A percentile compares a stretch with the other conserved stretches of the same genome.
These are phyloP conservation scores for Aporrectodea caliginosa DNA, from an alignment of 1,140 invertebrate species.

Conservation along the genomic window DNA sequence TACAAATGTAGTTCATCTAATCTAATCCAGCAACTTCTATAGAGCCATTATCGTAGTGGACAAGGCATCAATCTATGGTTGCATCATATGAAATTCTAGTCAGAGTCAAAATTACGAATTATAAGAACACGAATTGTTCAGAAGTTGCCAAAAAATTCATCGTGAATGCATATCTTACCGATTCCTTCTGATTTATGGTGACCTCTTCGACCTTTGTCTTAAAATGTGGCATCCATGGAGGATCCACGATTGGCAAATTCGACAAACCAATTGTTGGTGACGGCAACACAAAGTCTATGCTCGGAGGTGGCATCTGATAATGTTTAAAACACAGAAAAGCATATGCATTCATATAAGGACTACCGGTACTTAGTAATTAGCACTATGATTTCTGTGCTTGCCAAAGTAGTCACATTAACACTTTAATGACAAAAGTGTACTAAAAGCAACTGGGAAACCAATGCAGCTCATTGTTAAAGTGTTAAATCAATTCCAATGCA, in stretches of 20 bases:
- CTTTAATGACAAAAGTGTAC: too few species aligned
- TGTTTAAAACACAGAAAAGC: too few species aligned
- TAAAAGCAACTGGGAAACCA: too few species aligned
- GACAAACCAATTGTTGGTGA: conserved; percentile 89
- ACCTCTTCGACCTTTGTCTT: conserved; percentile 99
- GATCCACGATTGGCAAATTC: conserved; percentile 75
- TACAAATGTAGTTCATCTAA: not conserved
- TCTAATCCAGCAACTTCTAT: not conserved
- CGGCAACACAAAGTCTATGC: conserved; percentile 96
- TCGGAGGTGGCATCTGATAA: conserved; percentile 79
- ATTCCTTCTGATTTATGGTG: conserved; percentile 95
- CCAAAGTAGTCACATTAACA: too few species aligned
- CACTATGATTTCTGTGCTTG: too few species aligned
- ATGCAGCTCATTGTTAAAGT: too few species aligned
- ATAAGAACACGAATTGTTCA: too few species aligned
- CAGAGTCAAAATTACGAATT: not conserved
- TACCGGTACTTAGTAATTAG: too few species aligned
- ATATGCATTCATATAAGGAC: too few species aligned
- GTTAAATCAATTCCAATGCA: too few species aligned
- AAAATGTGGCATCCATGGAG: conserved; percentile 94
- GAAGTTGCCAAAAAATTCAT: too few species aligned
- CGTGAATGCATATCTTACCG: conserved; percentile 66
- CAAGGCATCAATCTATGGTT: not conserved
- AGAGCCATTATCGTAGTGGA: not conserved
- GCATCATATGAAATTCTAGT: not conserved